Conservation (phyloP, 2,797 vertebrate species). For the Brotula barbata region DNA sequence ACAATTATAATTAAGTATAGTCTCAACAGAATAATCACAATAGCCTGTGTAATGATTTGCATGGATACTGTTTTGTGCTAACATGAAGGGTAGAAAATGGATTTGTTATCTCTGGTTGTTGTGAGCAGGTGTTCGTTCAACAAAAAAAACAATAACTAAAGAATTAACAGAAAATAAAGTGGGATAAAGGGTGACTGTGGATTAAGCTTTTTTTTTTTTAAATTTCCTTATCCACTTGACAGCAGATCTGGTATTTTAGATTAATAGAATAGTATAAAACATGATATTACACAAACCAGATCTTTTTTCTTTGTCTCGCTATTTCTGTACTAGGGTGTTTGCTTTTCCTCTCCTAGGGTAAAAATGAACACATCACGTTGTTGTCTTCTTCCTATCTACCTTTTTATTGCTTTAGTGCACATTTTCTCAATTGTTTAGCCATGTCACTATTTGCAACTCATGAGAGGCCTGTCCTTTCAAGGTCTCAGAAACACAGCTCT, state of each 20-base stretch:
- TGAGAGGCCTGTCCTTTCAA: slow-evolving; percentile 18
- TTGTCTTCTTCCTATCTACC: slow-evolving; percentile 13
- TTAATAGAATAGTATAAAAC: too few species aligned
- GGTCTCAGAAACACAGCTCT: slow-evolving; percentile 38
- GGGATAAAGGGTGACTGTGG: too few species aligned
- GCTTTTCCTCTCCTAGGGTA: slow-evolving; percentile 12
- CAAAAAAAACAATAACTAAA: too few species aligned
- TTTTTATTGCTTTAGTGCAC: slow-evolving; percentile 27
- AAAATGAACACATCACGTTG: slow-evolving; percentile 29
- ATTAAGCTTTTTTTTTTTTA: too few species aligned
- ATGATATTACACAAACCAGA: too few species aligned
- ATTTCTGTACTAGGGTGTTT: slow-evolving; percentile 11
- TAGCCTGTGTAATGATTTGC: slow-evolving; percentile 1
- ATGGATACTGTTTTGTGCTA: slow-evolving; percentile 5
- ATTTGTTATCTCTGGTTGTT: too few species aligned
- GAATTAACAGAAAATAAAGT: too few species aligned
- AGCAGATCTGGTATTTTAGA: too few species aligned
- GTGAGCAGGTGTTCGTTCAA: too few species aligned
- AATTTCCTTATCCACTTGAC: too few species aligned
- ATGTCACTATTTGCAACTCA: slow-evolving; percentile 37
- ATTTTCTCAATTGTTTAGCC: slow-evolving; percentile 37
- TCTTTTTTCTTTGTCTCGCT: background rate
- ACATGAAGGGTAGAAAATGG: too few species aligned
- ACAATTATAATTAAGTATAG: background rate
- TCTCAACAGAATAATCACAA: slow-evolving; percentile 1